Conservation (phyloP, 2,797 vertebrate species). For the Notolepis coatsorum region DNA sequence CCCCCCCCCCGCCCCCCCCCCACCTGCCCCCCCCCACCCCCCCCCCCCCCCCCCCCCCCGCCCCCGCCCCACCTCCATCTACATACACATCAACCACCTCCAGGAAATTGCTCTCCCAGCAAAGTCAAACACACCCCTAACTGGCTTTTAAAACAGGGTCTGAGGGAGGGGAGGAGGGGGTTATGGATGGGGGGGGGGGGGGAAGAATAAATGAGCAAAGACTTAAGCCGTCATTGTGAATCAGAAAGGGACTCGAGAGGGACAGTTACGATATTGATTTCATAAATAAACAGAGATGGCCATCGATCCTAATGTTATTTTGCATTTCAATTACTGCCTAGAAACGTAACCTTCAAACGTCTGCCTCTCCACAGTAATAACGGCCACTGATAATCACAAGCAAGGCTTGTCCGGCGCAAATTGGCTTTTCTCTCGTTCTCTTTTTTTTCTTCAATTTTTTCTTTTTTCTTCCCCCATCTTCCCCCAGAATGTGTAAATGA, state of each 20-base stretch:
- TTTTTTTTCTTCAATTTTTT: conserved; percentile 2
- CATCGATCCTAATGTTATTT: conserved; percentile 94
- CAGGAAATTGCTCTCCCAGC: conserved; percentile 77
- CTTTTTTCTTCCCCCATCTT: neutral
- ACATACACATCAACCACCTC: conserved; percentile 77
- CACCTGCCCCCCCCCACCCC: too few relatives aligned
- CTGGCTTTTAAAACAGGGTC: conserved; percentile 76
- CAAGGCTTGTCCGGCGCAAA: conserved; percentile 70
- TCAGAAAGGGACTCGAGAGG: conserved; percentile 82
- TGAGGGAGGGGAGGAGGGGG: conserved; percentile 65
- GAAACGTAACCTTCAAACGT: conserved; percentile 88
- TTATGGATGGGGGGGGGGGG: conserved; percentile 32
- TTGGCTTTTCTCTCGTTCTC: conserved; percentile 70
- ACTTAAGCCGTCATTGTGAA: conserved; percentile 81
- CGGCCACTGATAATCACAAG: conserved; percentile 80
- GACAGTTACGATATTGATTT: conserved; percentile 93
- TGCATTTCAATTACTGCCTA: conserved; percentile 94
- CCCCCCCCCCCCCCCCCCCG: too few relatives aligned
- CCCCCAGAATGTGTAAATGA: conserved; percentile 82
- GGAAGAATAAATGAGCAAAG: conserved; percentile 67
- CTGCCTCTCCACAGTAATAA: conserved; percentile 77
- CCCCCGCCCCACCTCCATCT: conserved; percentile 79
- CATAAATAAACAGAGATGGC: conserved; percentile 95
- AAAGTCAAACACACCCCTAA: conserved; percentile 82
- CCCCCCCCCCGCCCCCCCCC: too few relatives aligned